phyloP scores from a whole-genome alignment of 2,113 vertebrate species.

The Vulpes ferrilata region DNA sequence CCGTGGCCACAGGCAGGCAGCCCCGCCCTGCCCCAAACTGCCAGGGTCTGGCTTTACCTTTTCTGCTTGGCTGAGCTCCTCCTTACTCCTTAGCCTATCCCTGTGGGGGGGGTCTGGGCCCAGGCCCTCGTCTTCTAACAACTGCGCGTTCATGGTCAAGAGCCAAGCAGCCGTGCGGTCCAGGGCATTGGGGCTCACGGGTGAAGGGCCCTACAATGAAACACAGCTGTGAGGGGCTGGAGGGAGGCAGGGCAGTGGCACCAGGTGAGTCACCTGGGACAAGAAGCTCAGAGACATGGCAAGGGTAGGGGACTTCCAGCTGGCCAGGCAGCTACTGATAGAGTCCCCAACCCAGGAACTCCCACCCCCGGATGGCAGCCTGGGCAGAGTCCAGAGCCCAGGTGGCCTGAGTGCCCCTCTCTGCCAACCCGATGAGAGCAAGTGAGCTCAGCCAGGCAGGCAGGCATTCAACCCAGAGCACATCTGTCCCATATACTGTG shows the following conservation, averaged over 20 bases:
- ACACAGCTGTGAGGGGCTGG: slow-evolving; percentile 86
- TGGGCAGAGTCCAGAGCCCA: neutral
- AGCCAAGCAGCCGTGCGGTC: slow-evolving; percentile 99
- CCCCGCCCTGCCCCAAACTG: slow-evolving; percentile 1
- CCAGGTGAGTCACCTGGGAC: neutral
- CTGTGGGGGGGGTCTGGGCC: slow-evolving; percentile 95
- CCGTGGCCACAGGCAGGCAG: neutral
- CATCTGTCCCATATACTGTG: fast-evolving
- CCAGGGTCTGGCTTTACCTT: slow-evolving; percentile 93
- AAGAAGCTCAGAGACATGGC: neutral
- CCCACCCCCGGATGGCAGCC: neutral
- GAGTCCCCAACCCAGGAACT: neutral
- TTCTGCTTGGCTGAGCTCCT: slow-evolving; percentile 97
- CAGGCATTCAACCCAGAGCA: neutral
- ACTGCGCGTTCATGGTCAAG: slow-evolving; percentile 99
- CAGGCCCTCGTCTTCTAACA: slow-evolving; percentile 97
- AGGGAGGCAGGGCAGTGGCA: neutral
- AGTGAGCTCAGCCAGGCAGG: neutral
- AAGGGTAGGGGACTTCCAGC: neutral
- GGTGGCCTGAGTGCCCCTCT: neutral
- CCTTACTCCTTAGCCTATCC: slow-evolving; percentile 96
- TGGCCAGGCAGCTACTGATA: neutral
- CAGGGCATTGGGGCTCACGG: slow-evolving; percentile 99
- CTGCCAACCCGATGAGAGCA: neutral
- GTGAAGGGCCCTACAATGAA: slow-evolving; percentile 98